Evolutionary conservation across 2,113 vertebrate genomes (phyloP).

Genomic region (Pavo muticus): DNA sequence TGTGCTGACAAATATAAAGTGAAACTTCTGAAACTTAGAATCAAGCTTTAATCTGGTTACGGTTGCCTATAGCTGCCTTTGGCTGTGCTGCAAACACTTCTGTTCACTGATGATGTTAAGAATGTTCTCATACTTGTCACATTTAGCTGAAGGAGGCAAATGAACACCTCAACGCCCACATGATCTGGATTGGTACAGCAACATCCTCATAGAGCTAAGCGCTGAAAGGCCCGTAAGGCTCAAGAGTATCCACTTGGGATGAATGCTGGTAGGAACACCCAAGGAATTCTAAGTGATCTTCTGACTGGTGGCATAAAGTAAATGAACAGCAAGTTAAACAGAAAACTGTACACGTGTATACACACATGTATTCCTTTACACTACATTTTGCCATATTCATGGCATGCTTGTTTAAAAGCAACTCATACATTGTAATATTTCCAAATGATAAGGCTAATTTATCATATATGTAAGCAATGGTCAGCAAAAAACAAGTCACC

Average conservation of each 20-base stretch:
- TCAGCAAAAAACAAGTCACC: neutral
- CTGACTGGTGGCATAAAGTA: neutral
- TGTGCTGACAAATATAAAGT: neutral
- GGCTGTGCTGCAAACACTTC: neutral
- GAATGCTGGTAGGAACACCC: neutral
- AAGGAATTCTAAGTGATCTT: neutral
- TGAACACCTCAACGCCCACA: neutral
- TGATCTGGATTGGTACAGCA: neutral
- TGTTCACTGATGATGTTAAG: neutral
- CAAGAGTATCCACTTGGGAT: neutral
- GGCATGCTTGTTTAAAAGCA: neutral
- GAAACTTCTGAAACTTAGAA: neutral
- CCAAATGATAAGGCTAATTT: neutral
- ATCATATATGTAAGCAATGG: neutral
- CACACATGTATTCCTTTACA: neutral
- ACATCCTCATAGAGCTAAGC: neutral
- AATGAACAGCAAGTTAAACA: neutral
- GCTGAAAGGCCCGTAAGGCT: neutral
- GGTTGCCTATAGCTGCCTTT: neutral
- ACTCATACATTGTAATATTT: neutral
- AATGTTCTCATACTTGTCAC: neutral
- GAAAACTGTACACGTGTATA: rapidly evolving
- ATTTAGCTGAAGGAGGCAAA: neutral
- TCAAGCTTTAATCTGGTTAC: neutral
- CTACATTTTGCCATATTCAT: neutral